Conservation (phyloP, 2,888 invertebrate species). For the Luperina nickerlii region DNA sequence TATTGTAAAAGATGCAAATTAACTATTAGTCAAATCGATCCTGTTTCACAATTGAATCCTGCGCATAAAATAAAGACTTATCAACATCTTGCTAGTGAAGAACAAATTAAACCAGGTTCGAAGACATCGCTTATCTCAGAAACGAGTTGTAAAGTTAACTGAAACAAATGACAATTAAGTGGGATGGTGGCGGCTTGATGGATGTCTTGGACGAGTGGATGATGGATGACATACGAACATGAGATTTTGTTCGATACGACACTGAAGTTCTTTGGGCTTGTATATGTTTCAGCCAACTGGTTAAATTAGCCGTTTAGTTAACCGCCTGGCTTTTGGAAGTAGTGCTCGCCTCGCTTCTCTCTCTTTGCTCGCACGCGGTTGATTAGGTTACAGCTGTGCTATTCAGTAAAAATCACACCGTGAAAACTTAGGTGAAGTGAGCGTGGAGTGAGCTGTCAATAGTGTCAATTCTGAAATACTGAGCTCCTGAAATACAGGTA, state of each 20-base stretch:
- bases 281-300: no score
- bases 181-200: slow-evolving; percentile 2
- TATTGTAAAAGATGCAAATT: slow-evolving; percentile 22
- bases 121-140: slow-evolving; percentile 32
- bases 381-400: no score
- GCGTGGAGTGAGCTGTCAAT: no score
- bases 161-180: slow-evolving; percentile 40
- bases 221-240: neutral
- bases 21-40: neutral
- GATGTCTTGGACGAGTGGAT: slow-evolving; percentile 12
- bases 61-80: slow-evolving; percentile 30
- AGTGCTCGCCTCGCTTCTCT: no score
- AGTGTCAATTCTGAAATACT: no score
- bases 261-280: neutral
- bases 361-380: no score
- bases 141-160: slow-evolving; percentile 34
- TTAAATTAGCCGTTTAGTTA: no score
- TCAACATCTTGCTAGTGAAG: slow-evolving; percentile 14
- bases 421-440: no score
- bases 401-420: no score
- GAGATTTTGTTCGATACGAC: neutral
- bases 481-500: no score
- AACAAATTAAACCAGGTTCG: slow-evolving; percentile 29
- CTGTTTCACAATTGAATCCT: slow-evolving; percentile 9
- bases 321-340: no score